Conservation (phyloP, 2,797 vertebrate species). For the Ataeniobius toweri region DNA sequence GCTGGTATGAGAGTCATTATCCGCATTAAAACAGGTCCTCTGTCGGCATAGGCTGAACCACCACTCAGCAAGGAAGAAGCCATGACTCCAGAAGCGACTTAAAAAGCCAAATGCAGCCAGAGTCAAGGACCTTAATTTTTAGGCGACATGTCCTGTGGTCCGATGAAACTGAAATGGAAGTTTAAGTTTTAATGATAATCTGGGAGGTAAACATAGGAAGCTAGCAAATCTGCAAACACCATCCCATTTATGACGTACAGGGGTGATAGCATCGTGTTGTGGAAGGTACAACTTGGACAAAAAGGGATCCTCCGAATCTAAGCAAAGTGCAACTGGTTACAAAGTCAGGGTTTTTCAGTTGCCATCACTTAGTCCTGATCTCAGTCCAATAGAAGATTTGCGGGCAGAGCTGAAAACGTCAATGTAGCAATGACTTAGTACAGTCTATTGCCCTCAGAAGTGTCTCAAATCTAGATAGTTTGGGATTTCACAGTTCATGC, state of each 20-base stretch:
- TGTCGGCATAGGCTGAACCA: too few relatives aligned
- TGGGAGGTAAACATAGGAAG: not conserved
- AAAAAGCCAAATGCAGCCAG: too few relatives aligned
- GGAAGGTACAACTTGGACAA: not conserved
- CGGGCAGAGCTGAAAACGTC: too few relatives aligned
- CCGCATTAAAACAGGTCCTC: too few relatives aligned
- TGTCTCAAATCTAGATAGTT: too few relatives aligned
- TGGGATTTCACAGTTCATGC: too few relatives aligned
- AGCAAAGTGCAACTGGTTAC: too few relatives aligned
- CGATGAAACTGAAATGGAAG: not conserved
- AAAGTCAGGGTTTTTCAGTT: not conserved
- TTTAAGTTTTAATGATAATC: not conserved
- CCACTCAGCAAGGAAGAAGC: too few relatives aligned
- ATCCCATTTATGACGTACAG: not conserved
- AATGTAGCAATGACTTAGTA: too few relatives aligned
- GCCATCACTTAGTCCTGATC: not conserved
- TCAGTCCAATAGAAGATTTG: not conserved
- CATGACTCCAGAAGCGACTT: too few relatives aligned
- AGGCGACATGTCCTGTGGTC: not conserved
- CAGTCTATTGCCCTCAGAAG: too few relatives aligned
- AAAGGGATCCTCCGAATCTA: not conserved
- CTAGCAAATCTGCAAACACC: not conserved
- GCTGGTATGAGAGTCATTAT: too few relatives aligned
- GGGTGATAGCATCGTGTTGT: not conserved
- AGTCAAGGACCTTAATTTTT: not conserved